Base-by-base conservation (phyloP, 2,888 invertebrate genomes). In the Flexamia atlantica region DNA sequence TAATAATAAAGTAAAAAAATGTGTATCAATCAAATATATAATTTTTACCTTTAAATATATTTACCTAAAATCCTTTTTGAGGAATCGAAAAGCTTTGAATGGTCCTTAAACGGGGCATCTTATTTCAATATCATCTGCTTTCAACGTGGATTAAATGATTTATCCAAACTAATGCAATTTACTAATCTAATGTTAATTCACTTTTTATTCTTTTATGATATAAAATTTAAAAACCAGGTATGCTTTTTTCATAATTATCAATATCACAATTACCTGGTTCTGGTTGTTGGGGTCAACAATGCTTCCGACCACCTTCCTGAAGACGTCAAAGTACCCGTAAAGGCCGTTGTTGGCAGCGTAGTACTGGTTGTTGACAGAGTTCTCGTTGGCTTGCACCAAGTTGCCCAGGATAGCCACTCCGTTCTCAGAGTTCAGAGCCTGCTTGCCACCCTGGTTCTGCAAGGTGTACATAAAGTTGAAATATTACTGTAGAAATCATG, bases 331-430 rank as follows among this genome's bases (percentile, higher is more conserved):
- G 87, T 94, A 91, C 50, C 72, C 72, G 64, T 53, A 46, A 30
- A 72, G 57, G 25, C 82, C 82, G 36, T 72, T 82, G 68, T 70
- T 28, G 17, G 85, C 86, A 50, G 94, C 93, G 88, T 94, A 95
- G 90, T 90, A 91, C 76, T 90, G 89, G 60, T 88, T 89, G 89
- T 95, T 93, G 25, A 92, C 91, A 86, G 94, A 94, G 86, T 93
- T 93, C 23, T 92, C 91, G 87, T 93, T 94, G 64, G 92, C 92
- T 89, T 95, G 93, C 87, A 95, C 92, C 79, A 95, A 87, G 87
- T 93, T 92, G 74, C 94, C 95, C 83, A 96, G 91, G 83, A 92
- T 90, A 88, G 95, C 92, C 86, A 95, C 90, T 79, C 93, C 92
- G 86, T 94, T 92, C 23, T 93, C 92, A 42, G 92, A 91, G 88